Conservation (phyloP, 1,140 invertebrate species). For the Brachionus angularis region DNA sequence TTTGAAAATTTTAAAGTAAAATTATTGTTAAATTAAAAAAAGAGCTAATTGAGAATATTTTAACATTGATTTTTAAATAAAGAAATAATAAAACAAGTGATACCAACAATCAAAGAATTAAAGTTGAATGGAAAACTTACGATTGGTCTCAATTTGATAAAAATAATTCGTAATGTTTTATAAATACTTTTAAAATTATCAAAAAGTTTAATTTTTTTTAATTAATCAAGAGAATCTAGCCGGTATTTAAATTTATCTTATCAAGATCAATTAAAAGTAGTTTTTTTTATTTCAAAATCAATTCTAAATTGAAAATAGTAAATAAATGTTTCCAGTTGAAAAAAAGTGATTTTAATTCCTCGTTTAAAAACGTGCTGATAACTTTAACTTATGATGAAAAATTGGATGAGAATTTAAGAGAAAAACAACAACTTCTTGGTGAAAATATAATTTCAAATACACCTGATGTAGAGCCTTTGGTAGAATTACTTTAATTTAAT, state of each 20-base stretch:
- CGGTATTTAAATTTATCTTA: not conserved
- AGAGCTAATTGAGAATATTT: not conserved
- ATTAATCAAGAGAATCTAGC: too few species aligned
- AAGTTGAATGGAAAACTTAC: slow-evolving; percentile 23
- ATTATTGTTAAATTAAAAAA: not conserved
- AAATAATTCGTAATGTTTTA: not conserved
- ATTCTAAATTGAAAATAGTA: too few species aligned
- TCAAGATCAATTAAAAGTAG: slow-evolving; percentile 2
- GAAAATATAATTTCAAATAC: not conserved
- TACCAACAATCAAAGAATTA: too few species aligned
- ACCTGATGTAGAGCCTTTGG: not conserved
- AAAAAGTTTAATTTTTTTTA: too few species aligned
- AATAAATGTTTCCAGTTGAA: slow-evolving; percentile 1
- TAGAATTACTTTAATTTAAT: too few species aligned
- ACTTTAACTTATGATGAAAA: slow-evolving; percentile 40
- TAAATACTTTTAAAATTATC: too few species aligned
- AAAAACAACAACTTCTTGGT: slow-evolving; percentile 4
- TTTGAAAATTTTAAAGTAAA: not conserved
- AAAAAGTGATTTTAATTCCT: slow-evolving; percentile 16
- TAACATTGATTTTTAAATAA: not conserved
- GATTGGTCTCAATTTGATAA: slow-evolving; percentile 4
- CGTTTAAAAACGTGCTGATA: slow-evolving; percentile 35
- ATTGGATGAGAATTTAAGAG: not conserved
- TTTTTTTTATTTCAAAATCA: not conserved
- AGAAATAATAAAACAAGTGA: not conserved